Evolutionary conservation across 2,797 vertebrate genomes (phyloP).

Genomic region (Acridotheres tristis): DNA sequence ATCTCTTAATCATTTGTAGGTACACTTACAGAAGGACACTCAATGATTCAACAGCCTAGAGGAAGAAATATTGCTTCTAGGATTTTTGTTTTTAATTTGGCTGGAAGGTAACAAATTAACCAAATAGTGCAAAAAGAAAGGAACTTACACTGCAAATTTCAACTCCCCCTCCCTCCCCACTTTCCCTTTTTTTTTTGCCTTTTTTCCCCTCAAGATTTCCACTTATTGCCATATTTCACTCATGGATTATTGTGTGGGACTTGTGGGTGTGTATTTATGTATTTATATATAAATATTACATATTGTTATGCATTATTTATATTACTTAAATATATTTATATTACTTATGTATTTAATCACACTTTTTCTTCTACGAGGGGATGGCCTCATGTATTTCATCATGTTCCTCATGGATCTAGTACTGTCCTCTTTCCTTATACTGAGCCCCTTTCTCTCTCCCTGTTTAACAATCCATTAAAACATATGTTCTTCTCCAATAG

Average conservation of each 20-base stretch:
- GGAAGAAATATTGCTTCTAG: background rate
- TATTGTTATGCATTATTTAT: too few relatives aligned
- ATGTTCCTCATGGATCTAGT: background rate
- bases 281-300: too few relatives aligned
- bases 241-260: background rate
- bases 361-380: background rate
- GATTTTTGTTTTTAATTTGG: background rate
- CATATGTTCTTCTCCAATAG: background rate
- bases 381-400: background rate
- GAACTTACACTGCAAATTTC: background rate
- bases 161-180: background rate
- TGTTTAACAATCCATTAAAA: background rate
- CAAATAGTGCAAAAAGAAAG: background rate
- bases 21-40: background rate
- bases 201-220: background rate
- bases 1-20: background rate
- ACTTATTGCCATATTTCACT: background rate
- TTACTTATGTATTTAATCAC: background rate
- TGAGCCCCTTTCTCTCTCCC: background rate
- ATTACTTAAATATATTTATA: too few relatives aligned
- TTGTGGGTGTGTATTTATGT: rapidly evolving
- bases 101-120: background rate
- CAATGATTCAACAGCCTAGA: background rate
- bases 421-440: background rate
- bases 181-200: background rate